Percentiles rank a stretch among this genome's conserved stretches.
Conservation (phyloP, 35 echinoderm and acorn worm species). For the Apostichopus parvimensis region DNA sequence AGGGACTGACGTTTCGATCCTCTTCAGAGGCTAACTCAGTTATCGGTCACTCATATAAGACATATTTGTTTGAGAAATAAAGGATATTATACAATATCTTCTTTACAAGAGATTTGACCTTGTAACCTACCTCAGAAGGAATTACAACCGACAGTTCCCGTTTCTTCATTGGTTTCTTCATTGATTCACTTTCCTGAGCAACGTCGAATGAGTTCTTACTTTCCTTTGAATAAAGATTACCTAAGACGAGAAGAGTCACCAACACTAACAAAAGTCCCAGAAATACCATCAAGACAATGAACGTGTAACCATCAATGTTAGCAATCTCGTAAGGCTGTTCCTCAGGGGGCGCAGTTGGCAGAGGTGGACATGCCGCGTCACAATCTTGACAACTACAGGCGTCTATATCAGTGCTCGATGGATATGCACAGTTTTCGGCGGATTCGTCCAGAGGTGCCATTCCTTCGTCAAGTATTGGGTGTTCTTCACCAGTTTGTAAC, state of each 20-base stretch:
- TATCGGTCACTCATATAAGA: no score
- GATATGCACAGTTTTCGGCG: constrained; percentile 25
- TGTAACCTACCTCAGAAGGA: not conserved
- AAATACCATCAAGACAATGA: constrained; percentile 61
- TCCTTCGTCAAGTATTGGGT: not conserved
- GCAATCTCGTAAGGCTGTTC: constrained; percentile 50
- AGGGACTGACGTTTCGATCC: no score
- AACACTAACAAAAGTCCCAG: constrained; percentile 6
- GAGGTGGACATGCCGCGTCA: constrained; percentile 73
- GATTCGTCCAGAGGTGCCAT: not conserved
- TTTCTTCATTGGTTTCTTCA: constrained; percentile 28
- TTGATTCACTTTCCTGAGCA: not conserved
- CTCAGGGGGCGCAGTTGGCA: constrained; percentile 41
- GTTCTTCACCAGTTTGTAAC: not conserved
- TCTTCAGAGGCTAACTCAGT: no score
- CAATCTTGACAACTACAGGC: constrained; percentile 96
- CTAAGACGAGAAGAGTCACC: not conserved
- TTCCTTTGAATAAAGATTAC: not conserved
- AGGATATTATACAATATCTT: not conserved
- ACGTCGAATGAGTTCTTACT: not conserved
- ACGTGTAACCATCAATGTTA: constrained; percentile 57
- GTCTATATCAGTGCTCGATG: not conserved
- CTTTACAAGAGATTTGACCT: not conserved
- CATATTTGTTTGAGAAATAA: no score
- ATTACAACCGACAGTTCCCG: not conserved